Conservation (phyloP, 2,888 invertebrate species). For the Melinaea marsaeus region DNA sequence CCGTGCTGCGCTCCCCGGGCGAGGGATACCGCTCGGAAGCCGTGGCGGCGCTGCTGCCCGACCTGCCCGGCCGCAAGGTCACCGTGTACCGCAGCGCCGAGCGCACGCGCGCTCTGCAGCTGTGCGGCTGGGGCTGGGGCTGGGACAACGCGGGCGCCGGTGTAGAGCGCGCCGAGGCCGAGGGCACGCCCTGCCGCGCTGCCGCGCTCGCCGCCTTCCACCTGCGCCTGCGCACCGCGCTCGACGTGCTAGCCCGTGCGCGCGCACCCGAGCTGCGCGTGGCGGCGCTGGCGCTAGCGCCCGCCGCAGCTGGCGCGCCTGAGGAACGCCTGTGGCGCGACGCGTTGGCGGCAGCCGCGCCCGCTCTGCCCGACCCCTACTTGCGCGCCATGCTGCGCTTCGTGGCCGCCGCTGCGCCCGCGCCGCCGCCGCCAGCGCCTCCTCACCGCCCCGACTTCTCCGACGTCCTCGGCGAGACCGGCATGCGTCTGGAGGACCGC, state of each 20-base stretch:
- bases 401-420: slow-evolving; percentile 84
- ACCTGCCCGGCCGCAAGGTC: slow-evolving; percentile 76
- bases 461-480: slow-evolving; percentile 80
- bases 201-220: slow-evolving; percentile 95
- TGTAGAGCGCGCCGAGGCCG: slow-evolving; percentile 82
- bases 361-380: slow-evolving; percentile 92
- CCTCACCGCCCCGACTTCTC: slow-evolving; percentile 45
- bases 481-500: slow-evolving; percentile 90
- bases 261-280: slow-evolving; percentile 57
- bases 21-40: slow-evolving; percentile 79
- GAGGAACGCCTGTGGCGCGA: slow-evolving; percentile 89
- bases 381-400: slow-evolving; percentile 94
- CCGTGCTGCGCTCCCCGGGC: slow-evolving; percentile 66
- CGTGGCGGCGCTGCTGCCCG: slow-evolving; percentile 80
- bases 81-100: slow-evolving; percentile 78
- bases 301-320: slow-evolving; percentile 85
- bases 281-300: slow-evolving; percentile 85
- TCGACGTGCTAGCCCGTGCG: slow-evolving; percentile 90
- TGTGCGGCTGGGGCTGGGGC: slow-evolving; percentile 95
- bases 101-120: slow-evolving; percentile 87
- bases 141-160: slow-evolving; percentile 78
- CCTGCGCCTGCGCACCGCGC: slow-evolving; percentile 88
- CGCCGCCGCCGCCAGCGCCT: slow-evolving; percentile 81
- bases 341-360: slow-evolving; percentile 88
- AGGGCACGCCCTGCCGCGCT: slow-evolving; percentile 85